phyloP scores from a whole-genome alignment of 2,113 vertebrate genomes.

The Indicator indicator region DNA sequence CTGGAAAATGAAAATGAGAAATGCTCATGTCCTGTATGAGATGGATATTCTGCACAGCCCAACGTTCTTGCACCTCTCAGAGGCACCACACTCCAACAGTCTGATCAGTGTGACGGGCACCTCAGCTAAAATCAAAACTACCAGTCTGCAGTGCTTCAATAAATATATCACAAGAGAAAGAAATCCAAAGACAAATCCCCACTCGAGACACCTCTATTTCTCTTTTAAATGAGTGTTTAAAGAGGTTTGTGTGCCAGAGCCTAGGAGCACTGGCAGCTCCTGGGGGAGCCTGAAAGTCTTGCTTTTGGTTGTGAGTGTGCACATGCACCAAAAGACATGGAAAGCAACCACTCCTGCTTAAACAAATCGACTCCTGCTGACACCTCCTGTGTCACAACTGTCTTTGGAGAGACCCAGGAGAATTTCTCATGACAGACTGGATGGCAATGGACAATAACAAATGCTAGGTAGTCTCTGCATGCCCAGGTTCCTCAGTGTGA shows the following conservation, averaged over 20 bases:
- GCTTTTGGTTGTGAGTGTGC: neutral
- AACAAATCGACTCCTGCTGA: neutral
- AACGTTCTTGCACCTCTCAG: neutral
- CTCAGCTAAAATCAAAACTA: neutral
- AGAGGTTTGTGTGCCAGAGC: neutral
- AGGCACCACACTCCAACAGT: neutral
- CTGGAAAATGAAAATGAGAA: slow-evolving; percentile 73
- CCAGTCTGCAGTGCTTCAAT: neutral
- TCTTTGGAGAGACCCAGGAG: neutral
- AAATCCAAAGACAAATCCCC: neutral
- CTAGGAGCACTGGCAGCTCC: neutral
- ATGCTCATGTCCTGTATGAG: neutral
- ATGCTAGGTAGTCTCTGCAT: neutral
- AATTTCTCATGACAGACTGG: neutral
- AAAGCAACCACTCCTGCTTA: neutral
- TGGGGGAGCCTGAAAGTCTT: neutral
- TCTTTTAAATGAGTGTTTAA: neutral
- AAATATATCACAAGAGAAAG: neutral
- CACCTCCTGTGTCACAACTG: neutral
- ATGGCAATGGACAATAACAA: slow-evolving; percentile 1
- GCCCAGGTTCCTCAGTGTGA: neutral
- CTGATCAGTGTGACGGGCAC: neutral
- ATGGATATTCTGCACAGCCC: neutral
- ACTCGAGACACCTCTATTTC: neutral
- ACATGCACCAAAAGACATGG: neutral